Percentiles rank a stretch among this genome's conserved stretches.
These are phyloP conservation scores for Spodoptera exigua DNA, from an alignment of 2,888 invertebrate species.

Conservation along the genomic window DNA sequence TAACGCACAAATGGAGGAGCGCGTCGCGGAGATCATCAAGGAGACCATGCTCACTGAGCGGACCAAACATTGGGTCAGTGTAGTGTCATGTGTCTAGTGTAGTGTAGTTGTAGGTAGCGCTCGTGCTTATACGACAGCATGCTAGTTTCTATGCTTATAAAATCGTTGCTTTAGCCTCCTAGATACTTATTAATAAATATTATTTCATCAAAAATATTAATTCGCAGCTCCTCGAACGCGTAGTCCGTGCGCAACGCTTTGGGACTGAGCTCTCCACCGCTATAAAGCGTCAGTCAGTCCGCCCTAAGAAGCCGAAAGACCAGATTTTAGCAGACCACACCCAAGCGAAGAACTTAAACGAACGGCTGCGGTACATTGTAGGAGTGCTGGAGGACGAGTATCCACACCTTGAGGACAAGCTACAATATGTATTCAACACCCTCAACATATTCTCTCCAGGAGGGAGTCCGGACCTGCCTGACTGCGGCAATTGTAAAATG, in stretches of 20 bases:
- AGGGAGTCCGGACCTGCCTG: slow-evolving; percentile 69
- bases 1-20: slow-evolving; percentile 78
- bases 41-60: slow-evolving; percentile 76
- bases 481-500: slow-evolving; percentile 34
- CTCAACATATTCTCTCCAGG: slow-evolving; percentile 79
- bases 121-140: too few species aligned
- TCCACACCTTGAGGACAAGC: slow-evolving; percentile 86
- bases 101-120: neutral
- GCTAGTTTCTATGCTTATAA: too few species aligned
- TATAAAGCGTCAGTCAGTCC: slow-evolving; percentile 78
- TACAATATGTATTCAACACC: slow-evolving; percentile 83
- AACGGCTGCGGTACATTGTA: slow-evolving; percentile 88
- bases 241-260: slow-evolving; percentile 92
- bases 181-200: too few species aligned
- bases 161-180: too few species aligned
- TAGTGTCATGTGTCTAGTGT: neutral
- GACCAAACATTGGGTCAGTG: slow-evolving; percentile 81
- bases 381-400: slow-evolving; percentile 90
- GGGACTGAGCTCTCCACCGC: slow-evolving; percentile 89
- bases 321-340: slow-evolving; percentile 88
- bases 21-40: slow-evolving; percentile 74
- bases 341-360: slow-evolving; percentile 89
- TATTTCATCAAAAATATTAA: neutral
- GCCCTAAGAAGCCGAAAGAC: slow-evolving; percentile 80
- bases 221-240: slow-evolving; percentile 84